Evolutionary conservation across 2,888 invertebrate genomes (phyloP), one percentile per base, ranked within the genome.

Genomic region (Balanococcus diminutus): DNA sequence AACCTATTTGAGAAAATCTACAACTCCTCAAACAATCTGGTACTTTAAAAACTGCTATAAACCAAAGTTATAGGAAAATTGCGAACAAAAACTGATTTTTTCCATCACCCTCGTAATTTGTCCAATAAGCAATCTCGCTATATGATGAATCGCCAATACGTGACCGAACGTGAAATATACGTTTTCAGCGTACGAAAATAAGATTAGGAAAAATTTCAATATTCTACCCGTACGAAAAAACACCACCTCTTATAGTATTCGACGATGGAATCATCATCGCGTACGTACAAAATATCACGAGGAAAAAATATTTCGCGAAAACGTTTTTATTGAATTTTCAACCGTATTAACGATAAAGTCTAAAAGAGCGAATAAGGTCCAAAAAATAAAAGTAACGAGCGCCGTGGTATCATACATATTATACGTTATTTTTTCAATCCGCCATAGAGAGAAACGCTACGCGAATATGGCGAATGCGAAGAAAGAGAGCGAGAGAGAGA

Each of bases 271-370:
- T 42, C 25, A 4, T 31, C 25, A 42, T 72, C 72, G 0, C 42
- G 28, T 25, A 31, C 25, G 14, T 16, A 72, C 3, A 31, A 72
- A 72, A 31, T 28, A 72, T 28, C 31, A 28, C 72, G 31, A 61
- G 28, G 72, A 82, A 51, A 46, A 82, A 51, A 51, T n/a, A 51
- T 42, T 31, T 31, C 14, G 51, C 25, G 36, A 19, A 82, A 82
- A 31, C 28, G 56, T 51, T 28, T n/a, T 51, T 82, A 82, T 51
- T 28, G 82, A 82, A 51, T 51, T 51, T 82, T 25, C 56, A 25
- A 56, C 51, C 56, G 28, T 46, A 51, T 51, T 36, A 81, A 19
- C 67, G 28, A 67, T 28, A 67, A 67, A 67, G 67, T 32, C 32
- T n/a, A 28, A 75, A 31, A 75, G 11, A 31, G 19, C n/a, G 28